Conservation (phyloP, 2,888 invertebrate genomes). For the Deladenus siricidicola region DNA sequence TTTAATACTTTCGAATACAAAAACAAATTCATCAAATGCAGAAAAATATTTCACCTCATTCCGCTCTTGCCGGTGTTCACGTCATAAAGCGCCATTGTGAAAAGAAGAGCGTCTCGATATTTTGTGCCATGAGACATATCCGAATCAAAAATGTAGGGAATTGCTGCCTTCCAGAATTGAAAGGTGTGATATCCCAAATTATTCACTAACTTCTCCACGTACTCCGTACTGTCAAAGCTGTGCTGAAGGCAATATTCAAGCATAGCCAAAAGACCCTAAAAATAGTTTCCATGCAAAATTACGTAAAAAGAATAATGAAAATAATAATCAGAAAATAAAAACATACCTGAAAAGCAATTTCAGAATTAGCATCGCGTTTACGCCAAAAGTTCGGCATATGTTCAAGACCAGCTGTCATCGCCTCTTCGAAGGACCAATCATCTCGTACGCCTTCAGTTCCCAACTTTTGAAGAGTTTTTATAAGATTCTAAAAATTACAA, state of each 20-base stretch:
- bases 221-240: constrained; percentile 35
- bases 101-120: constrained; percentile 50
- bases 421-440: constrained; percentile 16
- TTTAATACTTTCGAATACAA: background rate
- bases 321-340: background rate
- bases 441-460: constrained; percentile 18
- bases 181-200: constrained; percentile 42
- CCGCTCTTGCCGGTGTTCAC: constrained; percentile 51
- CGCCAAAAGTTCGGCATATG: constrained; percentile 39
- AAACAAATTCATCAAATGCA: background rate
- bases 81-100: constrained; percentile 50
- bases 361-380: constrained; percentile 36
- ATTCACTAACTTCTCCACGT: constrained; percentile 42
- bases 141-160: constrained; percentile 27
- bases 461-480: constrained; percentile 23
- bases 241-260: constrained; percentile 49
- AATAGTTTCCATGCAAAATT: too few species aligned
- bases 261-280: constrained; percentile 41
- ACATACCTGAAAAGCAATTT: constrained; percentile 40
- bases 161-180: constrained; percentile 42
- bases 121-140: constrained; percentile 9
- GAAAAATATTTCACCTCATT: constrained; percentile 30
- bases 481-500: constrained; percentile 15
- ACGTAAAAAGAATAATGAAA: background rate
- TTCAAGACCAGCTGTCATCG: constrained; percentile 18